Evolutionary conservation across 2,888 invertebrate species (phyloP), one percentile per base, ranked within the genome.

Genomic region (Drosophila diplacantha): DNA sequence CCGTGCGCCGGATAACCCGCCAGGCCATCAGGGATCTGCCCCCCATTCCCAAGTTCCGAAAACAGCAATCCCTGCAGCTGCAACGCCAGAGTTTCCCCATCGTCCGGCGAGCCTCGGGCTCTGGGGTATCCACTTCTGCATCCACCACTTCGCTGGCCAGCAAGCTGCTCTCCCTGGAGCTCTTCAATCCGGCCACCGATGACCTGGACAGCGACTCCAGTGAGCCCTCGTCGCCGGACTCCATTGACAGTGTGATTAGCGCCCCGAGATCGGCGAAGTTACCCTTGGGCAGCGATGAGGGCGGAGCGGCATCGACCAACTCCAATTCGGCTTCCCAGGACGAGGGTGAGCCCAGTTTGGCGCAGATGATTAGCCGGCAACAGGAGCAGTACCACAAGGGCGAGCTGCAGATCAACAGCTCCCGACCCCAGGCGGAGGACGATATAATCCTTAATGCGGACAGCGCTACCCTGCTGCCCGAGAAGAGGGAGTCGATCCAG

Each of bases 141-240:
- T 52, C 66, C 9, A 35, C 65, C 12, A 26, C 52, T 1, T 52
- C 66, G 6, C 51, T 72, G 26, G 67, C 71, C 22, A 92, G 91
- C 0, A 93, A 94, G 69, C 88, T 96, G 16, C 90, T 95, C 83
- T 93, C 95, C 2, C 87, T 96, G 58, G 96, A 96, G 84, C 89
- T 96, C 5, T 96, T 95, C 84, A 96, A 96, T 88, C 96, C 96
- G 2, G 96, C 95, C 83, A 95, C 94, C 7, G 96, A 96, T 85
- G 96, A 96, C 81, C 91, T 95, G 87, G 96, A 96, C 85, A 96
- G 95, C 81, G 96, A 96, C 85, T 95, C 95, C 0, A 95, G 95
- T 81, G 94, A 95, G 12, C 87, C 89, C 12, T 95, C 95, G 0
- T 95, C 96, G 0, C 95, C 96, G 3, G 95, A 95, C 85, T 95